Percentiles rank a stretch among this genome's conserved stretches.
These are phyloP conservation scores for Anastrepha obliqua DNA, from an alignment of 1,140 invertebrate species.

Conservation along the genomic window DNA sequence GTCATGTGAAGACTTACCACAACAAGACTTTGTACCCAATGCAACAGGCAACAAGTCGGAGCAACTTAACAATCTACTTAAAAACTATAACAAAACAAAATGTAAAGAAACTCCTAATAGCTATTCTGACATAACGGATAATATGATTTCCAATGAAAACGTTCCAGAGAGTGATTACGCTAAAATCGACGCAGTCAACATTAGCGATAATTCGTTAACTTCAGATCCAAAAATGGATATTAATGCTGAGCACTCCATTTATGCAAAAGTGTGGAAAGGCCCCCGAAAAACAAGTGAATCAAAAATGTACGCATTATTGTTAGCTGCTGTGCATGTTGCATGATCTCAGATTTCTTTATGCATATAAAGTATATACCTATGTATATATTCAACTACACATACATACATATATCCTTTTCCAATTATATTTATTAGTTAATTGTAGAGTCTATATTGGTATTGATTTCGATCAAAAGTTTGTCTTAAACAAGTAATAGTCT, in stretches of 20 bases:
- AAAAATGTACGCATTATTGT: slow-evolving; percentile 68
- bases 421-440: background rate
- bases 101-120: slow-evolving; percentile 14
- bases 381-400: too few relatives aligned
- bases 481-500: too few relatives aligned
- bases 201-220: slow-evolving; percentile 42
- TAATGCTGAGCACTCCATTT: slow-evolving; percentile 70
- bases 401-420: too few relatives aligned
- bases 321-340: background rate
- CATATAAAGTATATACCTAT: too few relatives aligned
- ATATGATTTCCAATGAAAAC: background rate
- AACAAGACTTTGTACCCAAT: slow-evolving; percentile 15
- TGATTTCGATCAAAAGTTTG: slow-evolving; percentile 52
- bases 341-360: background rate
- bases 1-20: slow-evolving; percentile 50
- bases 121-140: background rate
- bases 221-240: slow-evolving; percentile 58
- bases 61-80: slow-evolving; percentile 1
- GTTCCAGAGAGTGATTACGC: slow-evolving; percentile 5
- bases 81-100: slow-evolving; percentile 38
- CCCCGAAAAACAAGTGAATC: slow-evolving; percentile 73
- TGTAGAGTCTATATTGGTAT: background rate
- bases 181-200: background rate
- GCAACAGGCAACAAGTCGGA: background rate
- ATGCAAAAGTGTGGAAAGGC: slow-evolving; percentile 74